These are phyloP conservation scores for Ormyrus nitidulus DNA, from an alignment of 2,888 invertebrate species.

Conservation along the genomic window DNA sequence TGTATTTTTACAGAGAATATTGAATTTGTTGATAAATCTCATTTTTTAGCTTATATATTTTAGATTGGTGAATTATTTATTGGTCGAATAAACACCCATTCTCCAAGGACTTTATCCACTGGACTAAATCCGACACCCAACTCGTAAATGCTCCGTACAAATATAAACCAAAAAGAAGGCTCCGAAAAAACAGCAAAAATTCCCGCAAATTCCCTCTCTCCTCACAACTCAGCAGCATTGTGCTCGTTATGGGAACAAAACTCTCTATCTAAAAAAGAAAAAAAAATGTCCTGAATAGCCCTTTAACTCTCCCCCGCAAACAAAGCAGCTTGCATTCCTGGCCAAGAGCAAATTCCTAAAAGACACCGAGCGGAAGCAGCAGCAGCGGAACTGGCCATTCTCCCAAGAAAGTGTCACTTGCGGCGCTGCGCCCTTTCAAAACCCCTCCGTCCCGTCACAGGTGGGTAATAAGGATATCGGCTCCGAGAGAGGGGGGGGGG, in stretches of 20 bases:
- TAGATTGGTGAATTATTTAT: too few relatives aligned
- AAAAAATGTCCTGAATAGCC: not conserved
- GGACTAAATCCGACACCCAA: too few relatives aligned
- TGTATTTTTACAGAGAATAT: too few relatives aligned
- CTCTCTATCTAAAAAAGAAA: not conserved
- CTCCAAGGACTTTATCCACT: too few relatives aligned
- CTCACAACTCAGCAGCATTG: too few relatives aligned
- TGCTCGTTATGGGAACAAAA: not conserved
- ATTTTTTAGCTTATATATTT: too few relatives aligned
- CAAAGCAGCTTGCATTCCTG: slow-evolving; percentile 31
- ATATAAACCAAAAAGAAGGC: too few relatives aligned
- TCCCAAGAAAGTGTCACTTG: slow-evolving; percentile 35
- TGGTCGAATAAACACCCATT: too few relatives aligned
- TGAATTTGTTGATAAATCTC: too few relatives aligned
- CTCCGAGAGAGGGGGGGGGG: slow-evolving; percentile 9
- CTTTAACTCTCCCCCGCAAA: slow-evolving; percentile 18
- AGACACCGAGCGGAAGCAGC: slow-evolving; percentile 45
- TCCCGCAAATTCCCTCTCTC: not conserved
- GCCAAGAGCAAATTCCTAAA: slow-evolving; percentile 42
- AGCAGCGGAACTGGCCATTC: slow-evolving; percentile 13
- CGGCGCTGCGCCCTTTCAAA: slow-evolving; percentile 46
- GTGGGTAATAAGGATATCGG: slow-evolving; percentile 41
- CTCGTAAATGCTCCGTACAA: too few relatives aligned
- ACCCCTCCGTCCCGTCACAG: slow-evolving; percentile 14
- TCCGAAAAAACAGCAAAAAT: not conserved